Base-by-base conservation (phyloP, 2,113 vertebrate genomes). In the Microcebus tavaratra region DNA sequence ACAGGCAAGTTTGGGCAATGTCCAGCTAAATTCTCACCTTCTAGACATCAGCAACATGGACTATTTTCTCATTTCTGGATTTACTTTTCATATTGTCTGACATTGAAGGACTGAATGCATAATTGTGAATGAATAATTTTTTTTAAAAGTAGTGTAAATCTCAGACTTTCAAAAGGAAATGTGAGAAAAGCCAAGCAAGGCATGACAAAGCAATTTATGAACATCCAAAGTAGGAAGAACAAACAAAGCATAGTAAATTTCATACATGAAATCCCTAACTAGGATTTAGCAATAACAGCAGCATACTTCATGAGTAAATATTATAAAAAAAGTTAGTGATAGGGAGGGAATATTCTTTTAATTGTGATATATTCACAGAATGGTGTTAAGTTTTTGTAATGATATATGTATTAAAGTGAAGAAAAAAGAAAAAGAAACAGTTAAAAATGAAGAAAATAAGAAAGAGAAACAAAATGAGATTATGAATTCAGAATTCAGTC, bases 31-130 rank as follows among this genome's bases (percentile, higher is more conserved):
- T 3, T 70, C 21, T 63, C n/a, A 81, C 20, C 20, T 45, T 68
- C n/a, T 39, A 48, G 50, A 68, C 2, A 1, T 67, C 17, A 87
- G 15, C 5, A 31, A 45, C 2, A 36, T 27, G 0, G 9, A 1
- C 1, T 25, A 29, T 70, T 10, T 42, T 34, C 25, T 86, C 0
- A 18, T 75, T 59, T 34, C 39, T 57, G 75, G 18, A 31, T 70
- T 81, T 75, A 25, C 15, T 81, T 85, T 82, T 12, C 39, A 45
- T 10, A 20, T 23, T 73, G 8, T 4, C 39, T 90, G 34, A 8
- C 25, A 36, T 5, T 48, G 45, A 67, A n/a, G 21, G 9, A 55
- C 23, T 61, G 82, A 59, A 0, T 61, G 39, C 0, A 11, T 91
- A 55, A 80, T 68, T 68, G 11, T 92, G 14, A 0, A 1, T 70